Evolutionary conservation across 1,140 invertebrate genomes (phyloP), one percentile per base, ranked within the genome.

Genomic region (Drosophila kikkawai): DNA sequence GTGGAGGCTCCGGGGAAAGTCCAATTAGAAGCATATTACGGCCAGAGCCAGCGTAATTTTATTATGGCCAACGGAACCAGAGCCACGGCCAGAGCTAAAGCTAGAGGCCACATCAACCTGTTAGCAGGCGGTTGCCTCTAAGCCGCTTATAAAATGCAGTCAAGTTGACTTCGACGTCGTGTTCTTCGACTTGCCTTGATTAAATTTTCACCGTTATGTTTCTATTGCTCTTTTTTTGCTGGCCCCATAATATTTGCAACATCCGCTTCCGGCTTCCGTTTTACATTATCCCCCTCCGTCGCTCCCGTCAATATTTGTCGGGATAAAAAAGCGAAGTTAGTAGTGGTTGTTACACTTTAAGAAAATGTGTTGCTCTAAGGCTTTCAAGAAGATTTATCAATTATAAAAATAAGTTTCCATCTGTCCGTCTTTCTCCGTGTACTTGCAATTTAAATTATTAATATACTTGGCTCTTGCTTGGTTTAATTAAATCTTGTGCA

Each of bases 181-280:
- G 53, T 63, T 65, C 80, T 74, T 80, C 64, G 84, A 88, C 80
- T 84, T 88, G 84, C 57, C 80, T 88, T 90, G 84, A 87, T 87
- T 87, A 87, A 90, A 87, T 87, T 87, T 87, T 74, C 84, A 90
- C 74, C 77, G 80, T 84, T 79, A 83, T 87, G 80, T 88, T 88
- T 84, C 73, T 82, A 60, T 64, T 70, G 73, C 74, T 59, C 56
- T 32, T 71, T 87, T 86, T 88, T 64, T 50, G 67, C 63, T 45
- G 67, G 48, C 59, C 61, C 58, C 66, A 80, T 84, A 84, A 84
- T 88, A 87, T 87, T 87, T 80, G 84, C 84, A 90, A 81, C 84
- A 87, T 87, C 84, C 84, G 84, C 78, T 88, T 87, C 85, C 84
- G 85, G 74, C 85, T 90, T 88, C 84, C 84, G 84, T 51, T 84